Percentiles rank a stretch among this genome's conserved stretches.
phyloP scores from a whole-genome alignment of 2,888 invertebrate genomes.

The Marronus borbonicus region DNA sequence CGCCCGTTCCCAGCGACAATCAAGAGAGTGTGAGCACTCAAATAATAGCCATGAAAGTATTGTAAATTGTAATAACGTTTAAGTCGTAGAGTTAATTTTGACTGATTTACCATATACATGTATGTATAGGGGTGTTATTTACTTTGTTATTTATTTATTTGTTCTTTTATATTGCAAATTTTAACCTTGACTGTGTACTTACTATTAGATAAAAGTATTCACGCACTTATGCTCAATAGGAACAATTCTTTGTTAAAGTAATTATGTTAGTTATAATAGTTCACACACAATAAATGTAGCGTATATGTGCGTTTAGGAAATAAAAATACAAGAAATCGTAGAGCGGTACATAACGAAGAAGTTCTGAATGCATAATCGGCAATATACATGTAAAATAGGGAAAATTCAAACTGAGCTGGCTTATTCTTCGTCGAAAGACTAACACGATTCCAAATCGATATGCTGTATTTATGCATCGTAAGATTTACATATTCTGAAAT shows the following conservation, averaged over 20 bases:
- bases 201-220: constrained; percentile 2
- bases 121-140: not conserved
- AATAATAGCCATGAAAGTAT: constrained; percentile 51
- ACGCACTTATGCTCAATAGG: not conserved
- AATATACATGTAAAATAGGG: no score
- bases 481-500: no score
- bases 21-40: constrained; percentile 44
- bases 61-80: constrained; percentile 16
- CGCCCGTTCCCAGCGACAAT: constrained; percentile 44
- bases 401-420: no score
- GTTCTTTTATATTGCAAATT: constrained; percentile 11
- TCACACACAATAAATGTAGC: not conserved
- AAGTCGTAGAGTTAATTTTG: not conserved
- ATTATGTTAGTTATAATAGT: constrained; percentile 1
- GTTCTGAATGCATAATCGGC: no score
- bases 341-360: no score
- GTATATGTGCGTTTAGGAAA: no score
- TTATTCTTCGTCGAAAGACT: no score
- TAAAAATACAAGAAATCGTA: no score
- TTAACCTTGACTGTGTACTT: not conserved
- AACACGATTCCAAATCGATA: no score
- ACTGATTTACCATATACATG: constrained; percentile 2
- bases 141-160: constrained; percentile 16
- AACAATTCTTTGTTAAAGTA: not conserved
- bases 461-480: no score